phyloP scores from a whole-genome alignment of 2,113 vertebrate genomes.

The Chaetops frenatus region DNA sequence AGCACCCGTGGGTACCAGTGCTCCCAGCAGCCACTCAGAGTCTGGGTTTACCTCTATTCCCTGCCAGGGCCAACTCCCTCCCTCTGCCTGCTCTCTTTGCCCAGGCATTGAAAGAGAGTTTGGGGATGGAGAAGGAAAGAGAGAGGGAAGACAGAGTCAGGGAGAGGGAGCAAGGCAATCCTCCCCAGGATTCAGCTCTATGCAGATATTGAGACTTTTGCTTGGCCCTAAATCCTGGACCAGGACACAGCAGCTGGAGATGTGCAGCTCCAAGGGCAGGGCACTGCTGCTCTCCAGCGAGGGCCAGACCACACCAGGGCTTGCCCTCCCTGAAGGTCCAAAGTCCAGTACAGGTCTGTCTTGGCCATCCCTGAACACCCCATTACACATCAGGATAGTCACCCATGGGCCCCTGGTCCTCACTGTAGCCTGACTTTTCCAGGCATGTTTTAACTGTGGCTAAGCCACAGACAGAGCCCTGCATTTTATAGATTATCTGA shows the following conservation, averaged over 20 bases:
- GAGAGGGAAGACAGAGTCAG: not conserved
- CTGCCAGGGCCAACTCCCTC: not conserved
- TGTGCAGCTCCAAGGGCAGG: not conserved
- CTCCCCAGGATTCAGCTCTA: not conserved
- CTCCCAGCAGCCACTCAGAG: accelerated
- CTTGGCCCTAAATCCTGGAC: not conserved
- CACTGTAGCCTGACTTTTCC: not conserved
- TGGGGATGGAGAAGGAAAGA: not conserved
- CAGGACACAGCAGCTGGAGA: not conserved
- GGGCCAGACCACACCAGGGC: not conserved
- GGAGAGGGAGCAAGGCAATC: not conserved
- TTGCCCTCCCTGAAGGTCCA: not conserved
- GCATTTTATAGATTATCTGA: not conserved
- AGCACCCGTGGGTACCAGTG: not conserved
- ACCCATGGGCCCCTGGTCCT: not conserved
- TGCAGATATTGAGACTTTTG: accelerated
- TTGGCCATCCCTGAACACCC: not conserved
- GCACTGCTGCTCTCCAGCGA: accelerated
- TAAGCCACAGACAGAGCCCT: not conserved
- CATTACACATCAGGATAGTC: not conserved
- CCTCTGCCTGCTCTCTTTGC: not conserved
- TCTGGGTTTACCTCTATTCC: not conserved
- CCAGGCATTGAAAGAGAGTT: not conserved
- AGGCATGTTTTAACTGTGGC: not conserved
- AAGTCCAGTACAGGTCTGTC: accelerated